phyloP scores from a whole-genome alignment of 1,140 invertebrate species.

The Campoletis sonorensis region DNA sequence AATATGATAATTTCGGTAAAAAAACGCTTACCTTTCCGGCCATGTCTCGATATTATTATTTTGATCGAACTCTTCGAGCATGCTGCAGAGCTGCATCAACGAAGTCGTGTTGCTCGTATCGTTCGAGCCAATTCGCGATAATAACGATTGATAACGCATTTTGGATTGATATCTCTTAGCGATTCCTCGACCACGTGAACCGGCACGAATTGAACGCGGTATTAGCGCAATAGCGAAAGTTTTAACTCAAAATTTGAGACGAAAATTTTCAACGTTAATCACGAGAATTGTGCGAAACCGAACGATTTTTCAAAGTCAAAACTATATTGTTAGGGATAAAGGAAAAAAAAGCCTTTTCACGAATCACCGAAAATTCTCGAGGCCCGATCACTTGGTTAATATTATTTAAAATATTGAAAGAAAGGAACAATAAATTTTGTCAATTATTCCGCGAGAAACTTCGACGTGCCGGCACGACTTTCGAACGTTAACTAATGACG shows the following conservation, averaged over 20 bases:
- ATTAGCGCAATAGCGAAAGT: not conserved
- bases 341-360: not conserved
- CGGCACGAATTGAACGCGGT: not conserved
- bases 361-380: not conserved
- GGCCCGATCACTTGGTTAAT: not conserved
- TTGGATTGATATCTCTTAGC: constrained; percentile 16
- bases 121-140: constrained; percentile 5
- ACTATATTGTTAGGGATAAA: too few species aligned
- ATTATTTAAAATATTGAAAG: not conserved
- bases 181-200: constrained; percentile 5
- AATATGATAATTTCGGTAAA: not conserved
- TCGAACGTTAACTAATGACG: constrained; percentile 2
- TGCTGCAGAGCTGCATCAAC: constrained; percentile 31
- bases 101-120: not conserved
- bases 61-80: constrained; percentile 30
- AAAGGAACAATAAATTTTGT: not conserved
- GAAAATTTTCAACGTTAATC: not conserved
- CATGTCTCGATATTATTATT: constrained; percentile 16
- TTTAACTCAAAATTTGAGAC: not conserved
- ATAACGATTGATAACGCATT: constrained; percentile 35
- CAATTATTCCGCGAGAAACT: not conserved
- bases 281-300: not conserved
- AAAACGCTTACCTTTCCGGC: constrained; percentile 13
- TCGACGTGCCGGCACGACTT: constrained; percentile 14
- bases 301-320: too few species aligned